A percentile compares a stretch with the other conserved stretches of the same genome.
Evolutionary conservation across 2,113 vertebrate species (phyloP).

Genomic region (Sylvia atricapilla): DNA sequence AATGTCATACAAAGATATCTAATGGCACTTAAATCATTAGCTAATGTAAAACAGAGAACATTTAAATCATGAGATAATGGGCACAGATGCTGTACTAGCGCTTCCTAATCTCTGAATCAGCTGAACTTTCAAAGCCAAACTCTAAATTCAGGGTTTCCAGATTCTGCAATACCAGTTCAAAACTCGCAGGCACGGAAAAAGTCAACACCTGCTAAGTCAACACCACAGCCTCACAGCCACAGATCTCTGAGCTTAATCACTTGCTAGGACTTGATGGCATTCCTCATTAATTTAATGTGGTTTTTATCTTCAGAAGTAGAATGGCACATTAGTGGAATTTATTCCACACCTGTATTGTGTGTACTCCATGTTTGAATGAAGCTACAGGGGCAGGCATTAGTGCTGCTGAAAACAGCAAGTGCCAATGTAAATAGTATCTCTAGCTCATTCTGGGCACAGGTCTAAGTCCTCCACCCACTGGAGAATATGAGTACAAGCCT

Average conservation of each 20-base stretch:
- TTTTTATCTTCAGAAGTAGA: constrained; percentile 12
- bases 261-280: neutral
- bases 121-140: constrained; percentile 12
- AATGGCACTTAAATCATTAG: constrained; percentile 54
- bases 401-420: neutral
- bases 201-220: neutral
- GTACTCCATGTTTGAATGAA: neutral
- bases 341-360: neutral
- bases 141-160: constrained; percentile 6
- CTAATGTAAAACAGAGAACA: constrained; percentile 35
- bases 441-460: neutral
- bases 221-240: neutral
- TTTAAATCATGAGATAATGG: constrained; percentile 51
- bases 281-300: neutral
- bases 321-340: neutral
- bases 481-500: neutral
- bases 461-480: neutral
- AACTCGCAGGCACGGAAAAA: neutral
- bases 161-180: neutral
- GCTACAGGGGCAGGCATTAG: neutral
- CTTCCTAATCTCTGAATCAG: constrained; percentile 5
- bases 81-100: neutral
- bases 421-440: neutral
- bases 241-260: neutral
- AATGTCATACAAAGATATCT: constrained; percentile 57